These are phyloP conservation scores for Herpailurus yagouaroundi DNA, from an alignment of 2,113 vertebrate genomes.

Conservation along the genomic window DNA sequence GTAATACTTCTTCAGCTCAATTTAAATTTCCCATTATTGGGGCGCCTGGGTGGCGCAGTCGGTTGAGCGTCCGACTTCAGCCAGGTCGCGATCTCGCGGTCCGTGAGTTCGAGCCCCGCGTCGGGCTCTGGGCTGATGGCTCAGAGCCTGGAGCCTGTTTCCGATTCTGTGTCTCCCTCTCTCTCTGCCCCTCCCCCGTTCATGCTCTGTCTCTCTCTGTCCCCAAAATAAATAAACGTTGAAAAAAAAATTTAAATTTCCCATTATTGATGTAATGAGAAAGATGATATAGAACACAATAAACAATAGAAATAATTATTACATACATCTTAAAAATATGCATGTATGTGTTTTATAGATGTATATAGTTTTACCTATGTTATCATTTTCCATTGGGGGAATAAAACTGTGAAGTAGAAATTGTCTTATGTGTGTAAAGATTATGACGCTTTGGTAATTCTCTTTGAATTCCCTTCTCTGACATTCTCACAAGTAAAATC, in stretches of 20 bases:
- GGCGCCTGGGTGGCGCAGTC: too few species aligned
- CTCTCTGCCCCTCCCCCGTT: too few species aligned
- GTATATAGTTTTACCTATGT: not conserved
- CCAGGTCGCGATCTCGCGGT: too few species aligned
- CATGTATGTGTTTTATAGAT: not conserved
- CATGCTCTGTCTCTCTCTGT: too few species aligned
- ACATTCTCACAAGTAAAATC: constrained; percentile 29
- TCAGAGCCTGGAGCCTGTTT: too few species aligned
- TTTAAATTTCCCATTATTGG: constrained; percentile 80
- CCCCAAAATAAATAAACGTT: too few species aligned
- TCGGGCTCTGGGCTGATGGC: too few species aligned
- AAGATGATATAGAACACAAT: constrained; percentile 73
- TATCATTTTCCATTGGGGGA: constrained; percentile 35
- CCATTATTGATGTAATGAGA: constrained; percentile 80
- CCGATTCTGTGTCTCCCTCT: too few species aligned
- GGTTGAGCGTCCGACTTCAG: too few species aligned
- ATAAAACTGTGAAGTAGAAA: constrained; percentile 40
- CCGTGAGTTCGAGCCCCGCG: too few species aligned
- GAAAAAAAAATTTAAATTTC: constrained; percentile 76
- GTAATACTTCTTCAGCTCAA: constrained; percentile 76
- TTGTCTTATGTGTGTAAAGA: constrained; percentile 1
- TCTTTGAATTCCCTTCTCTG: constrained; percentile 29
- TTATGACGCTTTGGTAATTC: not conserved
- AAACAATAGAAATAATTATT: constrained; percentile 73
- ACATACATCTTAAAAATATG: constrained; percentile 67